A percentile compares a stretch with the other conserved stretches of the same genome.
Evolutionary conservation across 1,140 invertebrate species (phyloP).

Genomic region (Lasaia peninsularis): DNA sequence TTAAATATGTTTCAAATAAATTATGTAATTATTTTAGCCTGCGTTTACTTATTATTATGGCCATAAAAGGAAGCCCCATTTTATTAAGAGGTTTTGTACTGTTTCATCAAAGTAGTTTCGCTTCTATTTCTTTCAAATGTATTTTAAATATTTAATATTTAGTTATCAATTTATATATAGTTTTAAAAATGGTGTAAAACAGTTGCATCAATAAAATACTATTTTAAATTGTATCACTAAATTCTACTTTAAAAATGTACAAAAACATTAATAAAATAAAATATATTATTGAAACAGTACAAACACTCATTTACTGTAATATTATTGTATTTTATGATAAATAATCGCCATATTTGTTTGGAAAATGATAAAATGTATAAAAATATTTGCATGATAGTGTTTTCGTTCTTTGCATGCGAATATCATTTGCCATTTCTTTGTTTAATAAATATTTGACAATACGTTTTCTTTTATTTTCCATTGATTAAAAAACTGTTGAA

Average conservation of each 20-base stretch:
- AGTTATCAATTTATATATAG: too few species aligned
- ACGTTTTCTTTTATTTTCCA: constrained; percentile 28
- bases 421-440: constrained; percentile 53
- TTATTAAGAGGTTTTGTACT: background rate
- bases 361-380: constrained; percentile 21
- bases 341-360: constrained; percentile 23
- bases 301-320: constrained; percentile 5
- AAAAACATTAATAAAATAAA: background rate
- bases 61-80: background rate
- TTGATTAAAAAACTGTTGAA: background rate
- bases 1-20: background rate
- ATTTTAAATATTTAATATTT: too few species aligned
- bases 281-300: constrained; percentile 1
- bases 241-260: background rate
- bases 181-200: too few species aligned
- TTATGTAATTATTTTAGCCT: background rate
- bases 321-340: constrained; percentile 15
- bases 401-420: constrained; percentile 63
- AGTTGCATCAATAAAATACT: too few species aligned
- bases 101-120: background rate
- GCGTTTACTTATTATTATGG: background rate
- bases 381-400: constrained; percentile 62
- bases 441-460: constrained; percentile 50
- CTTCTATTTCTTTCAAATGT: background rate
- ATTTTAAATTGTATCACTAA: too few species aligned